Conservation (phyloP, 2,797 vertebrate species). For the Eulemur mongoz region DNA sequence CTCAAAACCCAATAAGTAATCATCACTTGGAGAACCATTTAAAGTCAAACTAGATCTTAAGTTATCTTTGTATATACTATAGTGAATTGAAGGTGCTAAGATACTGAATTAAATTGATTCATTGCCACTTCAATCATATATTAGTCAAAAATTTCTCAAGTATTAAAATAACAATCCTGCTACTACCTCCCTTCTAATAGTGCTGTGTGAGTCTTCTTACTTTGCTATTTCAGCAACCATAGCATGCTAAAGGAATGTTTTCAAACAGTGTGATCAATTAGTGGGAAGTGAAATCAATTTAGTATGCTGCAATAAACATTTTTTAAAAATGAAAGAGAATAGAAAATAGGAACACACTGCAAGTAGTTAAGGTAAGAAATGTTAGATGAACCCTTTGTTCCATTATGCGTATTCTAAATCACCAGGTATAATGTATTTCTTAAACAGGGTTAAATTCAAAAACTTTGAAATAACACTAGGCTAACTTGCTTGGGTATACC, state of each 20-base stretch:
- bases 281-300: background rate
- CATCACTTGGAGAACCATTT: background rate
- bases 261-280: background rate
- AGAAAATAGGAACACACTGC: background rate
- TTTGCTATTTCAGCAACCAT: background rate
- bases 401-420: background rate
- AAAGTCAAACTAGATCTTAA: background rate
- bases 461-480: background rate
- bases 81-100: background rate
- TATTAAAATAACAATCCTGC: background rate
- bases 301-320: background rate
- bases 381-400: background rate
- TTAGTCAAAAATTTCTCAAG: background rate
- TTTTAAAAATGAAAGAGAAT: background rate
- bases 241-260: background rate
- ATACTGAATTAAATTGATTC: background rate
- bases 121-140: background rate
- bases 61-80: background rate
- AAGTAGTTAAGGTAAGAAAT: background rate
- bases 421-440: background rate
- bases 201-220: background rate
- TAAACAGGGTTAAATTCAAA: background rate
- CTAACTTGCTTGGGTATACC: background rate
- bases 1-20: background rate
- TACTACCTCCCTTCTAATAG: background rate